phyloP scores from a whole-genome alignment of 64 coral and sea anemone genomes.

The Montipora sp. region DNA sequence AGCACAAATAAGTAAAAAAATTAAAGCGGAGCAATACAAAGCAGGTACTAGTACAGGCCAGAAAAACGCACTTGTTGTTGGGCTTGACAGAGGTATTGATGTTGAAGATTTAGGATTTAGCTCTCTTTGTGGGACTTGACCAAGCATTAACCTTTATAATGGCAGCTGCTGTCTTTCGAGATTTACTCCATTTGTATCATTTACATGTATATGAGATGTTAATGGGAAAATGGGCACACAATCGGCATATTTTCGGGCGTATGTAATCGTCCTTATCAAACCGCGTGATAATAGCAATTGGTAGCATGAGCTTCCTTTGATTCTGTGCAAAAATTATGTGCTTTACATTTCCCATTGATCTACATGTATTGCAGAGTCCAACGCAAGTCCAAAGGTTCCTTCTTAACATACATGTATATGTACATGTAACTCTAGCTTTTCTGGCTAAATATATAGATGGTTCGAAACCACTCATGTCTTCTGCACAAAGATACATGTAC shows the following conservation, averaged over 20 bases:
- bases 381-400: conserved; percentile 1
- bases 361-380: conserved; percentile 16
- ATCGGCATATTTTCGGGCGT: too few species aligned
- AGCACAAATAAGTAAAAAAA: too few species aligned
- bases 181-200: too few species aligned
- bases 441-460: conserved; percentile 26
- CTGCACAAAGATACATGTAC: not conserved
- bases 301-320: conserved; percentile 19
- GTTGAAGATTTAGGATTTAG: conserved; percentile 19
- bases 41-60: not conserved
- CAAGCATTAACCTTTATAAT: too few species aligned
- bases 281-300: not conserved
- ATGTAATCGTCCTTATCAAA: too few species aligned
- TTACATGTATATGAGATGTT: too few species aligned
- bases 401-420: not conserved
- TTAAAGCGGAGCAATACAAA: too few species aligned
- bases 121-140: conserved; percentile 23
- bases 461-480: conserved; percentile 49
- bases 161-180: too few species aligned
- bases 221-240: too few species aligned
- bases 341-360: conserved; percentile 27
- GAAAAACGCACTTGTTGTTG: conserved; percentile 32
- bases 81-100: conserved; percentile 9
- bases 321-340: conserved; percentile 38
- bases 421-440: not conserved